Percentiles rank a stretch among this genome's conserved stretches.
These are phyloP conservation scores for Macrobrachium nipponense DNA, from an alignment of 1,140 invertebrate genomes.

Conservation along the genomic window DNA sequence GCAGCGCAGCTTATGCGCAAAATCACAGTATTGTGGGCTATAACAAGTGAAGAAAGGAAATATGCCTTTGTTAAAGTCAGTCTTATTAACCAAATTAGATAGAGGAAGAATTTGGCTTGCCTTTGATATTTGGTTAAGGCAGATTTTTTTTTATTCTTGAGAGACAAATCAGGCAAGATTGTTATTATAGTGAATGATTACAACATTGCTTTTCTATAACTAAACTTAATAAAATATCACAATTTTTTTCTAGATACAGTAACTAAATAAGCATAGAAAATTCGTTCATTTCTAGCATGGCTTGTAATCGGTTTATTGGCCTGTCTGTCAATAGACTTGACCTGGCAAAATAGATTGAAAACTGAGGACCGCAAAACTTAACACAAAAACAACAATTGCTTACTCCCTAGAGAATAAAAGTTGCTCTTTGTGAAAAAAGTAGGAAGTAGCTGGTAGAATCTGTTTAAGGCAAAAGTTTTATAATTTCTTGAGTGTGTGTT, in stretches of 20 bases:
- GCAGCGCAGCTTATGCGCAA: slow-evolving; percentile 35
- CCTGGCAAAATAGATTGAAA: background rate
- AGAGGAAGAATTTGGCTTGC: slow-evolving; percentile 41
- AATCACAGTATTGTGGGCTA: slow-evolving; percentile 53
- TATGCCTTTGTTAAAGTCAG: slow-evolving; percentile 59
- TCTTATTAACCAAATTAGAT: slow-evolving; percentile 33
- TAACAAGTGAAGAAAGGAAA: slow-evolving; percentile 49
- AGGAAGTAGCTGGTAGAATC: too few relatives aligned
- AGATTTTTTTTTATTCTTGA: slow-evolving; percentile 8
- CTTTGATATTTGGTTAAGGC: slow-evolving; percentile 37
- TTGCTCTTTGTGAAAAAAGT: background rate
- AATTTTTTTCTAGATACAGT: background rate
- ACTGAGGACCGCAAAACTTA: too few relatives aligned
- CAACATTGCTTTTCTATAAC: slow-evolving; percentile 13
- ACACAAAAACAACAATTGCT: background rate
- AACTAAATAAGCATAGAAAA: background rate
- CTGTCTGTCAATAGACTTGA: slow-evolving; percentile 4
- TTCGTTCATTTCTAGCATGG: too few relatives aligned
- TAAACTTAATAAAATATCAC: slow-evolving; percentile 3
- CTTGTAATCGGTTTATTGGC: too few relatives aligned
- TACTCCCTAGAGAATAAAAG: background rate
- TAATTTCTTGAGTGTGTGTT: too few relatives aligned
- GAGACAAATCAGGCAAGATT: slow-evolving; percentile 4
- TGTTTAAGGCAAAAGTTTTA: too few relatives aligned
- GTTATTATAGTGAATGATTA: slow-evolving; percentile 35